Percentiles rank a stretch among this genome's conserved stretches.
Evolutionary conservation across 2,113 vertebrate genomes (phyloP).

Genomic region (Telmatochromis brachygnathus): DNA sequence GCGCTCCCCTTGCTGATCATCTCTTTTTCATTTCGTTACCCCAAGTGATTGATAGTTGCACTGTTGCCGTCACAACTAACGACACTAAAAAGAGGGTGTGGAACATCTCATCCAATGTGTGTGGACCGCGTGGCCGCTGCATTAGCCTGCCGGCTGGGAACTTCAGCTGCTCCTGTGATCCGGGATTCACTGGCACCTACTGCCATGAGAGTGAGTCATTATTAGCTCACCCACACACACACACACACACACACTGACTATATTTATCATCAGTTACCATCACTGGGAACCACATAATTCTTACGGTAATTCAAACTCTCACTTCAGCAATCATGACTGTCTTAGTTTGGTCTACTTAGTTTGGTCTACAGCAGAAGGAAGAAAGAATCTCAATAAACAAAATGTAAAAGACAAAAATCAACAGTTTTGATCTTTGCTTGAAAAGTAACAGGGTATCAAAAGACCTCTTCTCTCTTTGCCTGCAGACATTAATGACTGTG

Average conservation of each 20-base stretch:
- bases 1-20: background rate
- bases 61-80: slow-evolving; percentile 79
- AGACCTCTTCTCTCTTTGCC: background rate
- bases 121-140: slow-evolving; percentile 87
- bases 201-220: slow-evolving; percentile 93
- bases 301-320: background rate
- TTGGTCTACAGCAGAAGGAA: background rate
- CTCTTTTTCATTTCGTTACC: background rate
- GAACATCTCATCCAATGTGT: slow-evolving; percentile 82
- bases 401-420: background rate
- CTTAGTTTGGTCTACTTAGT: background rate
- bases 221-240: background rate
- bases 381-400: background rate
- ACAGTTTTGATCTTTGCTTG: background rate
- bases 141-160: slow-evolving; percentile 87
- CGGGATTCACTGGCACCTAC: slow-evolving; percentile 89
- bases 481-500: slow-evolving; percentile 90
- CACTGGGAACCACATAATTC: background rate
- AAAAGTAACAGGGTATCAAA: fast-evolving
- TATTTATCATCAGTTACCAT: slow-evolving; percentile 41
- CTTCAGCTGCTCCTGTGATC: slow-evolving; percentile 89
- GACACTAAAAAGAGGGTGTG: slow-evolving; percentile 69
- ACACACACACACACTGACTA: slow-evolving; percentile 2
- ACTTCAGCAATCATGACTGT: background rate
- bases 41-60: slow-evolving; percentile 91